Evolutionary conservation across 2,113 vertebrate species (phyloP).

Genomic region (Cavia porcellus): DNA sequence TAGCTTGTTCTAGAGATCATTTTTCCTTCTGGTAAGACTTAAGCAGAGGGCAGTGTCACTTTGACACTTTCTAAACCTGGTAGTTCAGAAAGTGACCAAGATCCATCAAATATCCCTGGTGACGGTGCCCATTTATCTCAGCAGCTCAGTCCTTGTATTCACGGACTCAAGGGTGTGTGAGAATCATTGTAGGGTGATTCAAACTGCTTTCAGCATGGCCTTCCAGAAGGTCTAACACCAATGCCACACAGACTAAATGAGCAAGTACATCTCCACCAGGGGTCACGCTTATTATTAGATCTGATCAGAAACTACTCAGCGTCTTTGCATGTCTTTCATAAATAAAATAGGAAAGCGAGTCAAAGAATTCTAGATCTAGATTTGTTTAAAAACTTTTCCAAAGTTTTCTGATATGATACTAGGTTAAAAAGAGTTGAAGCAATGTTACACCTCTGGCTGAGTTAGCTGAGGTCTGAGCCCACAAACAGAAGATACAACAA

Average conservation of each 20-base stretch:
- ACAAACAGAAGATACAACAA: neutral
- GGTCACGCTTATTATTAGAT: neutral
- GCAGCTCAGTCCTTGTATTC: neutral
- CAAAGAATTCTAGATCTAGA: neutral
- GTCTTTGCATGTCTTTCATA: neutral
- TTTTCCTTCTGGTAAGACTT: neutral
- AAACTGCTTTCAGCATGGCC: neutral
- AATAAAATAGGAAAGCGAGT: neutral
- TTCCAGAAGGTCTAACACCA: neutral
- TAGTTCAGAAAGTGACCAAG: neutral
- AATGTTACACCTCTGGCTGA: neutral
- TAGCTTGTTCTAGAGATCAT: neutral
- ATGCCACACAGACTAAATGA: neutral
- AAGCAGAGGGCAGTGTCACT: slow-evolving; percentile 3
- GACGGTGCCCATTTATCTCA: neutral
- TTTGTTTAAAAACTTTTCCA: neutral
- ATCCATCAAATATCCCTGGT: neutral
- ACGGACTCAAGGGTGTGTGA: neutral
- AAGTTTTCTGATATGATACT: slow-evolving; percentile 44
- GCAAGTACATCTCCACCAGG: neutral
- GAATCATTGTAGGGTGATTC: neutral
- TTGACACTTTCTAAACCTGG: neutral
- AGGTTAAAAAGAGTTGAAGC: neutral
- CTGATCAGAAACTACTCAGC: neutral
- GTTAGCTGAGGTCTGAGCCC: neutral